Evolutionary conservation across 2,113 vertebrate species (phyloP).

Genomic region (Plectropomus leopardus): DNA sequence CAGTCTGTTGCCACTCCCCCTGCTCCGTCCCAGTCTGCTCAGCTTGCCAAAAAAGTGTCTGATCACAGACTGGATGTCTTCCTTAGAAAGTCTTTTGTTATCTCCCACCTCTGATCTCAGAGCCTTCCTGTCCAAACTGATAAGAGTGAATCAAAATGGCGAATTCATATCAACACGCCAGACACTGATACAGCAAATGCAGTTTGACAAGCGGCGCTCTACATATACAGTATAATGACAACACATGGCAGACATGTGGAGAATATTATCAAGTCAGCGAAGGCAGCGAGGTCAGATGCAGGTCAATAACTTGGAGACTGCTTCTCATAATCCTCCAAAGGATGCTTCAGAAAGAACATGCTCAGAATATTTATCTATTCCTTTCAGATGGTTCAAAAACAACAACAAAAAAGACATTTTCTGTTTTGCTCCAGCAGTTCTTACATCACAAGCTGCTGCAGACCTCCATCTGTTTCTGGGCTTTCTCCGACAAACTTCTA

Average conservation of each 20-base stretch:
- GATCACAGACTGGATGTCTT: conserved; percentile 52
- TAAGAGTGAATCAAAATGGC: conserved; percentile 40
- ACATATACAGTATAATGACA: neutral
- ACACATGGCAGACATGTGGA: neutral
- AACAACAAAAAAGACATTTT: neutral
- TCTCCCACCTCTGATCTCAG: conserved; percentile 43
- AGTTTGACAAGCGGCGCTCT: neutral
- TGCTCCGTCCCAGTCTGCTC: conserved; percentile 8
- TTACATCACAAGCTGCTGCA: neutral
- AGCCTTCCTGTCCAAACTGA: conserved; percentile 28
- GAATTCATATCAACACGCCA: neutral
- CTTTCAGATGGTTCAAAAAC: neutral
- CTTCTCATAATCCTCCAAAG: neutral
- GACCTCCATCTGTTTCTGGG: conserved; percentile 34
- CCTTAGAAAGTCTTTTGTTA: conserved; percentile 39
- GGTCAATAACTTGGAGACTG: neutral
- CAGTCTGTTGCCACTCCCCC: neutral
- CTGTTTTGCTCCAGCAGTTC: neutral
- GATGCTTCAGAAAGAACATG: neutral
- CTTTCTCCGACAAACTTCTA: conserved; percentile 26
- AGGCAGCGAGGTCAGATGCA: conserved; percentile 1
- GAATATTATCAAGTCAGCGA: neutral
- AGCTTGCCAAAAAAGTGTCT: conserved; percentile 31
- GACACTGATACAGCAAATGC: neutral
- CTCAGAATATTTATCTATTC: neutral